Conservation (phyloP, 2,113 vertebrate species). For the Gasterosteus aculeatus region DNA sequence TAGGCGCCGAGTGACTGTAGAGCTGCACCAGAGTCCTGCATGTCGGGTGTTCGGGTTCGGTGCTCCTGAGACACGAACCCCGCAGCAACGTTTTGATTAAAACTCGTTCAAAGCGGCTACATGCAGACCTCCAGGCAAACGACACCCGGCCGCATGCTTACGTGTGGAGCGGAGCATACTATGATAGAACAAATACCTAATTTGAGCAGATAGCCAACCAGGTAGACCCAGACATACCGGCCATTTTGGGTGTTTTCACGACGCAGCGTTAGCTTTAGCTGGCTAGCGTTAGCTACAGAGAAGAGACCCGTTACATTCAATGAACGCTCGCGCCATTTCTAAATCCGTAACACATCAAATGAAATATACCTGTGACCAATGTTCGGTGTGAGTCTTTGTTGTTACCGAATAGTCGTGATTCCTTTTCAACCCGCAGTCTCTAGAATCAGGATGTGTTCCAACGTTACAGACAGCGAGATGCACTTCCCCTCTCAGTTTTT, state of each 20-base stretch:
- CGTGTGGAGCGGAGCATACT: not conserved
- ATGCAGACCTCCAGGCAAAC: not conserved
- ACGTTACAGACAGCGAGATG: not conserved
- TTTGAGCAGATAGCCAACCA: not conserved
- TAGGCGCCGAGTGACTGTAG: not conserved
- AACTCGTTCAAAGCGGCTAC: too few species aligned
- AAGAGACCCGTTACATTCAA: not conserved
- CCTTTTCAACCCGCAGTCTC: not conserved
- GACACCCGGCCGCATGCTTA: too few species aligned
- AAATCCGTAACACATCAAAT: not conserved
- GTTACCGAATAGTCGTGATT: not conserved
- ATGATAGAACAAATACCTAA: rapidly evolving
- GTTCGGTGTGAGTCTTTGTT: not conserved
- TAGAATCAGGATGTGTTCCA: not conserved
- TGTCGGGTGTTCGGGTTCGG: not conserved
- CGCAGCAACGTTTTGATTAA: not conserved
- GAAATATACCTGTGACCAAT: conserved; percentile 48
- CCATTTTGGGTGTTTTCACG: conserved; percentile 42
- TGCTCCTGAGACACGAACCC: not conserved
- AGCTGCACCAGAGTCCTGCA: not conserved
- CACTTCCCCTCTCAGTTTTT: conserved; percentile 15
- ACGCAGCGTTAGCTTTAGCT: not conserved
- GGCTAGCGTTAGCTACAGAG: not conserved
- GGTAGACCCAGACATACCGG: not conserved
- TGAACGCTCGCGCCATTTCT: not conserved